These are phyloP conservation scores for Minunthozetes semirufus DNA, from an alignment of 2,888 invertebrate species.

Conservation along the genomic window DNA sequence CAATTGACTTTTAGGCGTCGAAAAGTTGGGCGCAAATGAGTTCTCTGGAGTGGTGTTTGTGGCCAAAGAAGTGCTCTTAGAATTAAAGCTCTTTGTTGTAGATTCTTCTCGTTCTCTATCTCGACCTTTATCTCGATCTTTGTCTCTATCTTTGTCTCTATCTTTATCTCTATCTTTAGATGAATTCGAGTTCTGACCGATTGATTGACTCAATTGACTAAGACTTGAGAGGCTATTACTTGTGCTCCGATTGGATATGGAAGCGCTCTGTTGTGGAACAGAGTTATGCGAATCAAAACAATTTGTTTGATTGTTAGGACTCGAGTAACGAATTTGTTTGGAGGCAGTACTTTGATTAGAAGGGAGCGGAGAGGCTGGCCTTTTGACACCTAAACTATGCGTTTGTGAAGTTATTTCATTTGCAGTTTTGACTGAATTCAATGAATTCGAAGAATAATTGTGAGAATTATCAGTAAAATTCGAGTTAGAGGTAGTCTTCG, in stretches of 20 bases:
- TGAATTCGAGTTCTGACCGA: slow-evolving; percentile 22
- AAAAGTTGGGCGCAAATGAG: neutral
- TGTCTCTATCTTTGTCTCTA: neutral
- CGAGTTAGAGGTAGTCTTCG: neutral
- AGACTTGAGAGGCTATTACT: slow-evolving; percentile 42
- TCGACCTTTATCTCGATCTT: neutral
- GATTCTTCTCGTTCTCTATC: neutral
- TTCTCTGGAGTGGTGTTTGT: neutral
- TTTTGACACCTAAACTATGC: neutral
- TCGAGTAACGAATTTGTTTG: neutral
- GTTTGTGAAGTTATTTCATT: neutral
- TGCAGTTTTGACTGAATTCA: too few species aligned
- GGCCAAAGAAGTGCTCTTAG: neutral
- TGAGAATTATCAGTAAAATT: neutral
- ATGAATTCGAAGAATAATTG: neutral
- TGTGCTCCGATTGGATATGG: neutral
- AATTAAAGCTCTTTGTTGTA: neutral
- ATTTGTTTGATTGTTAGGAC: neutral
- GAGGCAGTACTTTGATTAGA: slow-evolving; percentile 5
- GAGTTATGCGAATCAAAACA: neutral
- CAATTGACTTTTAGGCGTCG: slow-evolving; percentile 1
- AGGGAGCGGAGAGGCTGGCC: neutral
- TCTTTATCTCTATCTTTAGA: slow-evolving; percentile 10
- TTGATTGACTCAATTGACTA: slow-evolving; percentile 42
- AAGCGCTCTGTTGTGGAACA: neutral